phyloP scores from a whole-genome alignment of 2,797 vertebrate species.

The Oophaga sylvatica region DNA sequence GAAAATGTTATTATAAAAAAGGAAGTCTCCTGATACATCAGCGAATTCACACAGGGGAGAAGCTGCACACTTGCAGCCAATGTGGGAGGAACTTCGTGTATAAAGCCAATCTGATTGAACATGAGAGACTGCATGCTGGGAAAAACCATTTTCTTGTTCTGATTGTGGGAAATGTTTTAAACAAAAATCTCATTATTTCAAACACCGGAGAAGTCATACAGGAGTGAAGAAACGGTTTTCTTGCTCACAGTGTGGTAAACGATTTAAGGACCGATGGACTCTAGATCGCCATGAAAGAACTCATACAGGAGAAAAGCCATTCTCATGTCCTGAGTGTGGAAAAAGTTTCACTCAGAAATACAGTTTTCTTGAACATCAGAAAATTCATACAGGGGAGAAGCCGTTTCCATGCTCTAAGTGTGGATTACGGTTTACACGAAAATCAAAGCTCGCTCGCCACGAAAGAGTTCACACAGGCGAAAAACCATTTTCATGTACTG shows the following conservation, averaged over 20 bases:
- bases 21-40: conserved; percentile 5
- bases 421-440: conserved; percentile 3
- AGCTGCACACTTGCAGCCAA: not conserved
- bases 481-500: conserved; percentile 13
- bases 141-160: not conserved
- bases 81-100: conserved; percentile 3
- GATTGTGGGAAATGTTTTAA: conserved; percentile 24
- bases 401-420: conserved; percentile 12
- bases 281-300: conserved; percentile 1
- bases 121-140: not conserved
- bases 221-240: conserved; percentile 23
- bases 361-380: conserved; percentile 21
- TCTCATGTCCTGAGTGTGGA: conserved; percentile 26
- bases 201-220: not conserved
- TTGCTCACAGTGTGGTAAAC: not conserved
- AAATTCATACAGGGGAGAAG: conserved; percentile 33
- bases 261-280: conserved; percentile 3
- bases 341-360: conserved; percentile 24
- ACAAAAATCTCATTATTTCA: not conserved
- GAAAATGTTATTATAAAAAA: not conserved
- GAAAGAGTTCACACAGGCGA: conserved; percentile 34
- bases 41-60: conserved; percentile 17
- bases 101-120: not conserved
- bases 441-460: conserved; percentile 24
- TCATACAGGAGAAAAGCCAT: conserved; percentile 16